phyloP scores from a whole-genome alignment of 2,888 invertebrate genomes.

The Drosophila mimica region DNA sequence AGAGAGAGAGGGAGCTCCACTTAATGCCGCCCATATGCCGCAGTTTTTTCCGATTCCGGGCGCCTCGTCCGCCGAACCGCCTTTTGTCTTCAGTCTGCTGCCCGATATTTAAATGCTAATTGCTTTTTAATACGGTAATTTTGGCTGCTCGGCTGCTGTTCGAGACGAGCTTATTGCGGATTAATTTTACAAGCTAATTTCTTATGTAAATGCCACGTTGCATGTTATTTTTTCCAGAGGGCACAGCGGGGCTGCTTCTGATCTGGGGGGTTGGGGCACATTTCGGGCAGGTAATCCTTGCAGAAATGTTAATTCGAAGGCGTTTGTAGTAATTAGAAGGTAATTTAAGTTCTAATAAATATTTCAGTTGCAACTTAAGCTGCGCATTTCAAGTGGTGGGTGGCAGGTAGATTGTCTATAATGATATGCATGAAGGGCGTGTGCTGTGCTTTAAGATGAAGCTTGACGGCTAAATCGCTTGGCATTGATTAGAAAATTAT shows the following conservation, averaged over 20 bases:
- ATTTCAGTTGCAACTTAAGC: constrained; percentile 71
- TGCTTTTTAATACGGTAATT: constrained; percentile 83
- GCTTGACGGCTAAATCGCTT: constrained; percentile 7
- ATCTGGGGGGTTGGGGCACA: not conserved
- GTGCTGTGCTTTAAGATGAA: constrained; percentile 5
- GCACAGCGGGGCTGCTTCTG: constrained; percentile 5
- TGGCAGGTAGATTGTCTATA: constrained; percentile 2
- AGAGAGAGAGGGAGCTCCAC: constrained; percentile 21
- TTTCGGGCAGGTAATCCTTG: constrained; percentile 60
- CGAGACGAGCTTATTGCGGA: constrained; percentile 81
- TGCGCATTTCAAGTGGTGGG: constrained; percentile 14
- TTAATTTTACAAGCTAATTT: constrained; percentile 84
- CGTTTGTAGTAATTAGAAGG: constrained; percentile 81
- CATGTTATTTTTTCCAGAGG: constrained; percentile 61
- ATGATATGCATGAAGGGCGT: constrained; percentile 30
- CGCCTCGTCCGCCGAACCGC: not conserved
- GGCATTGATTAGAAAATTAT: constrained; percentile 21
- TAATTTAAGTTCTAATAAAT: constrained; percentile 81
- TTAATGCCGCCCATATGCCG: constrained; percentile 66
- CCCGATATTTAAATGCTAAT: constrained; percentile 80
- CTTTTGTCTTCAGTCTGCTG: constrained; percentile 51
- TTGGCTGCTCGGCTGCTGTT: constrained; percentile 58
- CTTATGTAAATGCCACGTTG: constrained; percentile 80
- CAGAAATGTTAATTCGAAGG: constrained; percentile 73
- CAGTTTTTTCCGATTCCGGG: constrained; percentile 14